Evolutionary conservation across 2,888 invertebrate genomes (phyloP).

Genomic region (Aspidiotus rigidus): DNA sequence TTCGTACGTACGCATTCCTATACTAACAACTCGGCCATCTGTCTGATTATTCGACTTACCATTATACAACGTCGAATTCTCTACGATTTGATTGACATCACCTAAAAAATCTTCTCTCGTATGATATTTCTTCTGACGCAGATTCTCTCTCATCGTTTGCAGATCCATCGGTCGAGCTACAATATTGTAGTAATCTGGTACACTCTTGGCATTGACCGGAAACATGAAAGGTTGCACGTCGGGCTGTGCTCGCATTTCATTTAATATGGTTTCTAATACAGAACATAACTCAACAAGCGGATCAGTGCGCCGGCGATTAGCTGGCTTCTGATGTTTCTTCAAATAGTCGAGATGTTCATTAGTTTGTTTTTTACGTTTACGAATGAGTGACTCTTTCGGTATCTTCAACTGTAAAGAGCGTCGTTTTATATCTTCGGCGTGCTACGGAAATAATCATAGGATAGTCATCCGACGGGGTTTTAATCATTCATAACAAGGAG

Average conservation of each 20-base stretch:
- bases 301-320: constrained; percentile 86
- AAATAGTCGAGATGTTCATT: constrained; percentile 79
- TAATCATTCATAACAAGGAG: not conserved
- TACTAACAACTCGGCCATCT: too few species aligned
- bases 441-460: constrained; percentile 46
- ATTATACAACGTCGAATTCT: constrained; percentile 89
- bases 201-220: constrained; percentile 86
- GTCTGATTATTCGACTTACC: constrained; percentile 47
- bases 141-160: constrained; percentile 85
- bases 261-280: constrained; percentile 80
- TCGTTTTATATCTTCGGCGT: constrained; percentile 76
- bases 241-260: constrained; percentile 82
- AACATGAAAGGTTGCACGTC: constrained; percentile 88
- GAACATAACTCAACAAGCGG: constrained; percentile 91
- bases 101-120: constrained; percentile 90
- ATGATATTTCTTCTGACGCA: constrained; percentile 81
- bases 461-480: not conserved
- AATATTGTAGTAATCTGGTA: constrained; percentile 89
- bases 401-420: constrained; percentile 67
- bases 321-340: constrained; percentile 68
- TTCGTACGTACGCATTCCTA: too few species aligned
- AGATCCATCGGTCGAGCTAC: constrained; percentile 92
- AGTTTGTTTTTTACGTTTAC: constrained; percentile 55
- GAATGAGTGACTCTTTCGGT: constrained; percentile 60
- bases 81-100: constrained; percentile 91